A percentile compares a stretch with the other conserved stretches of the same genome.
Conservation (phyloP, 2,888 invertebrate species). For the Rugalucina vietnamica region DNA sequence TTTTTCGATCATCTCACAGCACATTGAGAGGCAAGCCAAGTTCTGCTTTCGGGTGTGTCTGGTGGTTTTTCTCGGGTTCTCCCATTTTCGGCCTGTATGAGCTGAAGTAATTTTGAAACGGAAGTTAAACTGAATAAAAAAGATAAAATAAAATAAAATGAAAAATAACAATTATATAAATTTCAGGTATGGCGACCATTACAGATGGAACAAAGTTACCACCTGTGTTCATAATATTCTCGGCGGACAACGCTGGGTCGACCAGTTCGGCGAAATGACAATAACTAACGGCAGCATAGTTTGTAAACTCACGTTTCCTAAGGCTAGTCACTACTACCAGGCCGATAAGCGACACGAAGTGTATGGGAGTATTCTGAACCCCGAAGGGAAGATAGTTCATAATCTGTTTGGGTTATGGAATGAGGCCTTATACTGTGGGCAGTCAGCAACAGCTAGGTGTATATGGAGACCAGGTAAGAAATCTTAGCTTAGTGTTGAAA, state of each 20-base stretch:
- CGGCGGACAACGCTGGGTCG: conserved; percentile 93
- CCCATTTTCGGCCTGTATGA: no score
- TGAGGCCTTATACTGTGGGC: conserved; percentile 90
- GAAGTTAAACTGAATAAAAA: no score
- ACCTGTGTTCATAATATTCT: conserved; percentile 94
- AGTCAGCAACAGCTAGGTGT: conserved; percentile 88
- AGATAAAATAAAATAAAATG: no score
- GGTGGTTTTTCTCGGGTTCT: no score
- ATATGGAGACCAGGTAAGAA: conserved; percentile 91
- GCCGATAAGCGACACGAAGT: conserved; percentile 92
- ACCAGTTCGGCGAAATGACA: conserved; percentile 93
- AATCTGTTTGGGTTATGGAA: conserved; percentile 92
- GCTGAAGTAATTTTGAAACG: no score
- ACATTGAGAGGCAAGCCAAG: no score
- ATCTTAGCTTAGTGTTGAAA: no score
- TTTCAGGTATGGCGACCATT: conserved; percentile 89
- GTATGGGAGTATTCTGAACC: conserved; percentile 87
- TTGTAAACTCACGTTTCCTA: conserved; percentile 92
- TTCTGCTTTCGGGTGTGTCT: no score
- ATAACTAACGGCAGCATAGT: conserved; percentile 87
- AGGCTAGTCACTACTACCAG: conserved; percentile 92
- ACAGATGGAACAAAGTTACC: conserved; percentile 92
- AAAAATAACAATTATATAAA: conserved; percentile 59
- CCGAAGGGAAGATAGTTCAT: conserved; percentile 86
- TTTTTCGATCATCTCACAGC: no score